phyloP scores from a whole-genome alignment of 2,113 vertebrate genomes.

The Monopterus albus region DNA sequence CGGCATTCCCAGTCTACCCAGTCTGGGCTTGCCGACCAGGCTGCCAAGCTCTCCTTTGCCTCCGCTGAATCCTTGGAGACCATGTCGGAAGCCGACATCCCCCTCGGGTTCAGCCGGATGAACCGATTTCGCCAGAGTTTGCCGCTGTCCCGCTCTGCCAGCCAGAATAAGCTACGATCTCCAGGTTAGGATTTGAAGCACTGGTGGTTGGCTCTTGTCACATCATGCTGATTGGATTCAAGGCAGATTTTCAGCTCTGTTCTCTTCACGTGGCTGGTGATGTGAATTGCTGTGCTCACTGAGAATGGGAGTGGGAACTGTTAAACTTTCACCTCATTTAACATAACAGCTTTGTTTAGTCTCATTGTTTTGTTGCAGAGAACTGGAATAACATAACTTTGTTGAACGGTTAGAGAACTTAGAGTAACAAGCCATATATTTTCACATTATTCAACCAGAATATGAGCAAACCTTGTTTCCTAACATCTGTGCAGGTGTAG shows the following conservation, averaged over 20 bases:
- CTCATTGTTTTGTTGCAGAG: not conserved
- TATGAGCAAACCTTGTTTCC: not conserved
- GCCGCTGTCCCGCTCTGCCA: conserved; percentile 95
- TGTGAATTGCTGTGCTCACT: not conserved
- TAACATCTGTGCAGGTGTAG: not conserved
- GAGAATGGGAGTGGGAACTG: not conserved
- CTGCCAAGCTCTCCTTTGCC: conserved; percentile 95
- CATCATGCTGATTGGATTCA: conserved; percentile 11
- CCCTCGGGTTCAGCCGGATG: conserved; percentile 97
- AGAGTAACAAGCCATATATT: not conserved
- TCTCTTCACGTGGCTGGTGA: conserved; percentile 12
- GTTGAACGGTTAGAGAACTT: not conserved
- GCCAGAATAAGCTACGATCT: conserved; percentile 96
- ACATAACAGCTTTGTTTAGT: not conserved
- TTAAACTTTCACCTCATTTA: conserved; percentile 9
- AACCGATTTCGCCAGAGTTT: conserved; percentile 98
- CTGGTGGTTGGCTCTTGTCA: conserved; percentile 21
- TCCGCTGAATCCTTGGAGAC: conserved; percentile 97
- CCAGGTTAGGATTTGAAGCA: conserved; percentile 85
- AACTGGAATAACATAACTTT: not conserved
- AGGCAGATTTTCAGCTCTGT: conserved; percentile 31
- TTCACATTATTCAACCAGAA: not conserved
- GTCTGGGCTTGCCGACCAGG: conserved; percentile 96
- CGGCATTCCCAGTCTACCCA: conserved; percentile 95
- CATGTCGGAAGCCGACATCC: conserved; percentile 98